Base-by-base conservation (phyloP, 2,113 vertebrate species). In the Paraplagusia blochii region DNA sequence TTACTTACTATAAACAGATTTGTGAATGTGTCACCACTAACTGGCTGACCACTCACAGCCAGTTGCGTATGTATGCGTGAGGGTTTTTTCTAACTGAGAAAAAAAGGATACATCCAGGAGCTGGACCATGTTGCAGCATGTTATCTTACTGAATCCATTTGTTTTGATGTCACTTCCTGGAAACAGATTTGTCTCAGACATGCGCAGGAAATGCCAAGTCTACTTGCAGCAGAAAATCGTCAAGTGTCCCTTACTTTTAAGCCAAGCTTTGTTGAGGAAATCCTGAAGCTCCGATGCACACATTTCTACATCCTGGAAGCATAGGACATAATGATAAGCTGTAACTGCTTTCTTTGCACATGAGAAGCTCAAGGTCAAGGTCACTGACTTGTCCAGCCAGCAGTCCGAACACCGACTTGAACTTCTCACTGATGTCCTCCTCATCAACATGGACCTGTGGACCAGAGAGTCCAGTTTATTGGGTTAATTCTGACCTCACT, bases 31-130 rank as follows among this genome's bases (percentile, higher is more conserved):
- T n/a, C n/a, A n/a, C n/a, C n/a, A n/a, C n/a, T n/a, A n/a, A n/a
- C n/a, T n/a, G n/a, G n/a, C n/a, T n/a, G n/a, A n/a, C n/a, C n/a
- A n/a, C n/a, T n/a, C n/a, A n/a, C n/a, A n/a, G n/a, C n/a, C n/a
- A n/a, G n/a, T n/a, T n/a, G n/a, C n/a, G n/a, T n/a, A n/a, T n/a
- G n/a, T n/a, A n/a, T n/a, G n/a, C n/a, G n/a, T n/a, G n/a, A n/a
- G n/a, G n/a, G n/a, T n/a, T n/a, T 29, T 29, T 29, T 29, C 22
- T 29, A 29, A 29, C 22, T 29, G 6, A 6, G 11, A 5, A 48
- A 36, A n/a, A n/a, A 1, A 88, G 82, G 88, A 91, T 90, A 90
- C 89, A 19, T 90, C 89, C 72, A 91, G 66, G 17, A 91, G 84
- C 18, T 84, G 82, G 63, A 90, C 46, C 88, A 90, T 90, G 71